Base-by-base conservation (phyloP, 2,797 vertebrate genomes). In the Delichon dasypus region DNA sequence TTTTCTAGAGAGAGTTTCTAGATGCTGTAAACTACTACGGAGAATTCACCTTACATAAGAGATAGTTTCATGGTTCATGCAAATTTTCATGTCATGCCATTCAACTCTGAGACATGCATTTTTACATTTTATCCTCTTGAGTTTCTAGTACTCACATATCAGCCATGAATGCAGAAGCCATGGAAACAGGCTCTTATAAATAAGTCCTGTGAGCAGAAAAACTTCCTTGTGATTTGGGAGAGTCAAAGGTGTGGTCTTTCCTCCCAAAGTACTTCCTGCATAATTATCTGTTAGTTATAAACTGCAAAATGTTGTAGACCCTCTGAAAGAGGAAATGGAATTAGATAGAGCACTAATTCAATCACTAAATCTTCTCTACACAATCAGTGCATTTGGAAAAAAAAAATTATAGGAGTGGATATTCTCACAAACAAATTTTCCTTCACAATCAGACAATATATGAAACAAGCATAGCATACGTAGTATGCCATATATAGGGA, bases 401-500 rank as follows among this genome's bases (percentile, higher is more conserved):
- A 32, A 38, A n/a, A 5, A 45, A 72, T 5, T 19, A 7, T 9
- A 51, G 21, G 3, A 65, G 34, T 12, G 4, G 48, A 32, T 16
- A 44, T 47, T 40, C 3, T 30, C 27, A 48, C 44, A 47, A 67
- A 18, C 12, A 42, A 22, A 4, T 16, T 16, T 47, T 36, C 45
- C 47, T 54, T 10, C 1, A 25, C 21, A 62, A 11, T 44, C 16
- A 38, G 10, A 2, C 9, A 36, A 50, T 23, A 5, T 1, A 57
- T 1, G 15, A 66, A 47, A 29, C 14, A 40, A 9, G 32, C 23
- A 23, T 22, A 75, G 10, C 29, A 65, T 5, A 11, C 12, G 5
- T 0, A 5, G 9, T 10, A 10, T 5, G 2, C 23, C 34, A 50
- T 15, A 36, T 9, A 7, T 1, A 48, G 10, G 12, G 26, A 72